These are phyloP conservation scores for Pipra filicauda DNA, from an alignment of 2,113 vertebrate genomes.

Conservation along the genomic window DNA sequence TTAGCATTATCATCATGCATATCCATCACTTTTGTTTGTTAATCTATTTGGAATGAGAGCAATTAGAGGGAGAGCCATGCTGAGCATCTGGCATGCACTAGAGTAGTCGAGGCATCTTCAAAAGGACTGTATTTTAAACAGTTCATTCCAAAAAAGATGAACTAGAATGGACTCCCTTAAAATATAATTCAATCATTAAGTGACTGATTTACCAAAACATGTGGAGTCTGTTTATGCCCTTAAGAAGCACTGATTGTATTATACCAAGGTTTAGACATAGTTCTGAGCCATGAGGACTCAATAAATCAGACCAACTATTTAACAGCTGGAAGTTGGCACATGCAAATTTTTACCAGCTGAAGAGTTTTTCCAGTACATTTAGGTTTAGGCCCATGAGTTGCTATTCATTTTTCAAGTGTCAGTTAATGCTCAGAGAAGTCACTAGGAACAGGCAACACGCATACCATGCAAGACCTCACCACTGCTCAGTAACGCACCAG, in stretches of 20 bases:
- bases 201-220: slow-evolving; percentile 10
- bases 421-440: background rate
- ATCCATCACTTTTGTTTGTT: slow-evolving; percentile 56
- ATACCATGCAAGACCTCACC: background rate
- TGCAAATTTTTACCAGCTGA: slow-evolving; percentile 12
- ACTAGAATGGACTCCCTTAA: background rate
- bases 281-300: background rate
- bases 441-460: background rate
- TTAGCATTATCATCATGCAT: slow-evolving; percentile 24
- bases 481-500: background rate
- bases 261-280: background rate
- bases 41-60: slow-evolving; percentile 13
- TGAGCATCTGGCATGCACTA: slow-evolving; percentile 22
- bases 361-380: background rate
- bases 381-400: background rate
- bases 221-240: background rate
- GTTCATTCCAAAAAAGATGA: background rate
- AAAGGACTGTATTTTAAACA: slow-evolving; percentile 19
- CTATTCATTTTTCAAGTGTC: background rate
- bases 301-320: background rate
- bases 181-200: background rate
- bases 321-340: background rate
- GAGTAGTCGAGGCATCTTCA: background rate
- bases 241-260: slow-evolving; percentile 25
- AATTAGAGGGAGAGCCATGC: background rate